Base-by-base conservation (phyloP, 2,113 vertebrate species). In the Paramisgurnus dabryanus region DNA sequence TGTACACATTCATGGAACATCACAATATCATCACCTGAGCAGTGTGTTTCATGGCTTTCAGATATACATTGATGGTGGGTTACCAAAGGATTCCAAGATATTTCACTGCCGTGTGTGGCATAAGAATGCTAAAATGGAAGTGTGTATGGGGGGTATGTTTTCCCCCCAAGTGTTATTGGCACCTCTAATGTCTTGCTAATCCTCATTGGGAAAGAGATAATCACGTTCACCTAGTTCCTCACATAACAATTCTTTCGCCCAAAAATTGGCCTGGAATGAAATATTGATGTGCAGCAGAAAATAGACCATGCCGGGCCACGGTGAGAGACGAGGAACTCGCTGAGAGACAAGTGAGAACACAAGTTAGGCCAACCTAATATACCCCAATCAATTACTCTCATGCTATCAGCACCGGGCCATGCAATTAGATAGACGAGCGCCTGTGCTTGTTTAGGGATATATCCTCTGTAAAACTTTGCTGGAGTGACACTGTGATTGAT, bases 221-320 rank as follows among this genome's bases (percentile, higher is more conserved):
- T 83, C 83, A 86, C 65, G 60, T 49, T 43, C 57, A 18, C 13
- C 85, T 84, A 83, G 76, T 83, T 84, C 80, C 80, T 79, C 75
- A 70, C 79, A 91, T 89, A 87, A 86, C 89, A 91, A 61, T 86
- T 18, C 78, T 82, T 87, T 84, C 66, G 8, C 80, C 90, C 86
- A 87, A 91, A 82, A 91, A 91, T 90, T 90, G 88, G 86, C 87
- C 88, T 65, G 72, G 40, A 66, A 90, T 92, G 87, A 93, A 92
- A 93, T 90, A 92, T 91, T 89, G 82, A 93, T 93, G 86, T 61
- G 64, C 55, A 78, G 89, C 89, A 90, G 85, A 89, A 91, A 93
- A 93, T 90, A 91, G 91, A 91, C 80, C 88, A 41, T 17, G 17
- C 83, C 67, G 76, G 85, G 84, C 86, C 82, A 87, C 69, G 77